Percentiles rank a stretch among this genome's conserved stretches.
Evolutionary conservation across 2,797 vertebrate species (phyloP).

Genomic region (Melanotaenia nigrans): DNA sequence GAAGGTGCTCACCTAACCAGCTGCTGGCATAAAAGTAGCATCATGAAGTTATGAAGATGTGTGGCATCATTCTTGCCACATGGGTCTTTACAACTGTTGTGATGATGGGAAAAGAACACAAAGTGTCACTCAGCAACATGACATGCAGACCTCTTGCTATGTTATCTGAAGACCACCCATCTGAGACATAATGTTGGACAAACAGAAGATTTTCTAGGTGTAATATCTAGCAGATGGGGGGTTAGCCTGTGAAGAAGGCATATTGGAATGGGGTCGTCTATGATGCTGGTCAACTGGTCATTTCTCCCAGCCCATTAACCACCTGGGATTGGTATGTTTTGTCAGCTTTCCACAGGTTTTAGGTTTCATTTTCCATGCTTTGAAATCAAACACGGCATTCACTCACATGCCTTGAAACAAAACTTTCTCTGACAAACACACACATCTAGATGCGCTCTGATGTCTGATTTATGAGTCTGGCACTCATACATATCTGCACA

Average conservation of each 20-base stretch:
- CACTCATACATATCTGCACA: background rate
- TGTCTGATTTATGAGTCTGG: conserved; percentile 1
- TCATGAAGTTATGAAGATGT: conserved; percentile 20
- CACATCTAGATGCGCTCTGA: conserved; percentile 46
- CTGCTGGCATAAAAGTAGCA: conserved; percentile 37
- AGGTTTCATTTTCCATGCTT: conserved; percentile 82
- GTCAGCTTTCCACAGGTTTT: conserved; percentile 83
- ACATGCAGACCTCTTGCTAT: conserved; percentile 59
- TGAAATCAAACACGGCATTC: conserved; percentile 76
- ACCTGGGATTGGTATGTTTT: conserved; percentile 85
- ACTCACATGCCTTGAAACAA: conserved; percentile 58
- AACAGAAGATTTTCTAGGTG: conserved; percentile 78
- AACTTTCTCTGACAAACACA: conserved; percentile 61
- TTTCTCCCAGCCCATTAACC: conserved; percentile 84
- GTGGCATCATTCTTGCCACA: conserved; percentile 26
- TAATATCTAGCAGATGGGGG: conserved; percentile 87
- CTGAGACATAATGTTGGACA: conserved; percentile 75
- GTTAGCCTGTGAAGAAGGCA: conserved; percentile 47
- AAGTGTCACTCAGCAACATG: conserved; percentile 66
- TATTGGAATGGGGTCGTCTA: conserved; percentile 69
- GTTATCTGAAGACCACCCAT: conserved; percentile 83
- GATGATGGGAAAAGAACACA: conserved; percentile 13
- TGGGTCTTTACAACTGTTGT: conserved; percentile 8
- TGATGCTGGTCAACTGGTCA: conserved; percentile 86
- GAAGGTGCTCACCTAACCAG: background rate